phyloP scores from a whole-genome alignment of 64 coral and sea anemone species.

The Acropora yongei region DNA sequence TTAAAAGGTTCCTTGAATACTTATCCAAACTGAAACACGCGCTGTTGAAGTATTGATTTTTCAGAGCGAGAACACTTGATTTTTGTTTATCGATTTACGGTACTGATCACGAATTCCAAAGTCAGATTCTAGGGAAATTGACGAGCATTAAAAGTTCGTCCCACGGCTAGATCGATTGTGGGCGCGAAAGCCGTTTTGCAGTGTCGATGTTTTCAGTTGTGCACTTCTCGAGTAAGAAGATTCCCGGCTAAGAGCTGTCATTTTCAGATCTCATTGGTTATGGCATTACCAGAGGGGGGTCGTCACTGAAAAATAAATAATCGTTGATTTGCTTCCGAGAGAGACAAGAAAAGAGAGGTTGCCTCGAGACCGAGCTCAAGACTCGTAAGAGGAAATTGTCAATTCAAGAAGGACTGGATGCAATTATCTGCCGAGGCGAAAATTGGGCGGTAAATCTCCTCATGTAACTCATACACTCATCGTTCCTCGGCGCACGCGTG shows the following conservation, averaged over 20 bases:
- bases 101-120: too few species aligned
- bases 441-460: neutral
- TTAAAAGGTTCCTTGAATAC: too few species aligned
- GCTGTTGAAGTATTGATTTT: neutral
- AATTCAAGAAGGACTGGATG: neutral
- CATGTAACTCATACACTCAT: neutral
- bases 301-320: neutral
- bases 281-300: neutral
- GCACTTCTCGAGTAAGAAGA: too few species aligned
- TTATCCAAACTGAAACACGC: neutral
- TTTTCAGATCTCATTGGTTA: neutral
- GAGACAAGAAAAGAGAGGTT: neutral
- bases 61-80: neutral
- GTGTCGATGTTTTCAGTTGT: too few species aligned
- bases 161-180: neutral
- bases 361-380: neutral
- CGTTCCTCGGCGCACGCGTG: neutral
- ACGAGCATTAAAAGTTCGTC: neutral
- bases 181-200: too few species aligned
- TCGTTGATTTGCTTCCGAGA: neutral
- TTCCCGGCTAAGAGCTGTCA: neutral
- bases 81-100: neutral
- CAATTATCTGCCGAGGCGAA: neutral
- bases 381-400: neutral
- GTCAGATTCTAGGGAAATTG: too few species aligned